A percentile compares a stretch with the other conserved stretches of the same genome.
phyloP scores from a whole-genome alignment of 1,140 invertebrate genomes.

The Philopotamus ludificatus region DNA sequence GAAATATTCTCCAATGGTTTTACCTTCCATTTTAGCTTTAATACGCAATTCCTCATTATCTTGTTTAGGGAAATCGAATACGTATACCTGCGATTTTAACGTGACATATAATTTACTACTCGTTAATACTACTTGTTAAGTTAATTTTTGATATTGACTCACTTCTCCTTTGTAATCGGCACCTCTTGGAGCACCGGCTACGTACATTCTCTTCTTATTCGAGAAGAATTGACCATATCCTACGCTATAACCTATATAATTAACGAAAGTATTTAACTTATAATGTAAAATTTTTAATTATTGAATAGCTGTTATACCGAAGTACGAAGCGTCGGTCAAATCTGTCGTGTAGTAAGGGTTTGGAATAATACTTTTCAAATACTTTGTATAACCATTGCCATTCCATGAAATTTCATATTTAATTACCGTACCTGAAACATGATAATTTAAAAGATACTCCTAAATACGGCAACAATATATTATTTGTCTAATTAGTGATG shows the following conservation, averaged over 20 bases:
- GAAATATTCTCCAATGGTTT: conserved; percentile 75
- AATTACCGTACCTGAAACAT: conserved; percentile 11
- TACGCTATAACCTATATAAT: conserved; percentile 58
- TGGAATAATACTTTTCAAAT: conserved; percentile 16
- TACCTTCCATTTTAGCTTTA: conserved; percentile 50
- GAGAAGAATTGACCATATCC: conserved; percentile 56
- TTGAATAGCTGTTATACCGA: conserved; percentile 25
- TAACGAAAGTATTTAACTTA: neutral
- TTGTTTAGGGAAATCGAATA: conserved; percentile 44
- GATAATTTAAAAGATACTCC: too few relatives aligned
- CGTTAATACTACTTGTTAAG: too few relatives aligned
- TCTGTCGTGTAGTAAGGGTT: conserved; percentile 40
- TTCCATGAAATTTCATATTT: conserved; percentile 13
- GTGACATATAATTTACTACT: too few relatives aligned
- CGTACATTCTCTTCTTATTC: conserved; percentile 46
- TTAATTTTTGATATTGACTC: too few relatives aligned
- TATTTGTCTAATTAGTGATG: too few relatives aligned
- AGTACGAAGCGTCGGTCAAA: conserved; percentile 30
- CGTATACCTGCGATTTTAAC: neutral
- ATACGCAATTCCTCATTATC: conserved; percentile 45
- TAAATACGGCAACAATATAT: too few relatives aligned
- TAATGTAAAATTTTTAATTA: neutral
- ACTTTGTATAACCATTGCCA: neutral
- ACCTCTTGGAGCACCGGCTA: conserved; percentile 57
- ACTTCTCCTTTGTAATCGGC: conserved; percentile 37